A percentile compares a stretch with the other conserved stretches of the same genome.
Evolutionary conservation across 2,888 invertebrate genomes (phyloP).

Genomic region (Xanthorhoe spadicearia): DNA sequence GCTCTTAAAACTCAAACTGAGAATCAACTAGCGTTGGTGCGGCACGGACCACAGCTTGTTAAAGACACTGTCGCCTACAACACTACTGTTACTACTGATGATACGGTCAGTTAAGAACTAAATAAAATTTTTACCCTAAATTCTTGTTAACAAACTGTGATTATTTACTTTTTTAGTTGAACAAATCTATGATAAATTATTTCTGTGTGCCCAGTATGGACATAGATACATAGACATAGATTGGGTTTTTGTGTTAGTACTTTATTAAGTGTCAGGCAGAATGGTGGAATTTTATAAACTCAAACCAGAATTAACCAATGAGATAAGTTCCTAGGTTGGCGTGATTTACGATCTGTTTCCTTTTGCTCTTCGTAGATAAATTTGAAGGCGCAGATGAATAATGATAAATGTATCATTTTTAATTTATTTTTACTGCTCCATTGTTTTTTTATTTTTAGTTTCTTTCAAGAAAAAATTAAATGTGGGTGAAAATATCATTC

Average conservation of each 20-base stretch:
- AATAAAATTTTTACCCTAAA: not conserved
- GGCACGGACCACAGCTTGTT: constrained; percentile 89
- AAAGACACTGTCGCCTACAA: constrained; percentile 90
- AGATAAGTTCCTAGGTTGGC: constrained; percentile 12
- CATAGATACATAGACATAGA: not conserved
- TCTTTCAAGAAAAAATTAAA: too few species aligned
- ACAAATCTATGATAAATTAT: not conserved
- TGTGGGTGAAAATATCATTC: too few species aligned
- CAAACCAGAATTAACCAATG: constrained; percentile 28
- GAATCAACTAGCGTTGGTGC: constrained; percentile 86
- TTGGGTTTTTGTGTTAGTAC: not conserved
- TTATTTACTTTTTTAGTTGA: not conserved
- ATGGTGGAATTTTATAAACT: constrained; percentile 18
- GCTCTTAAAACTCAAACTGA: constrained; percentile 87
- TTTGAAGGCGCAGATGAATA: constrained; percentile 3
- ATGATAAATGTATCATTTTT: not conserved
- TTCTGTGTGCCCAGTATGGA: not conserved
- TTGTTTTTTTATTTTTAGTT: not conserved
- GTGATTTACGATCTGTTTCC: constrained; percentile 27
- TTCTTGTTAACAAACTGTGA: not conserved
- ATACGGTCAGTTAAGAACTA: constrained; percentile 80
- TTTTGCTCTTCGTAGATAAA: constrained; percentile 13
- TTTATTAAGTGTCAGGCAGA: constrained; percentile 5
- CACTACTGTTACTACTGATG: constrained; percentile 94
- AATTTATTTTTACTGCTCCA: not conserved